Conservation (phyloP, 2,113 vertebrate species). For the Lutjanus erythropterus region DNA sequence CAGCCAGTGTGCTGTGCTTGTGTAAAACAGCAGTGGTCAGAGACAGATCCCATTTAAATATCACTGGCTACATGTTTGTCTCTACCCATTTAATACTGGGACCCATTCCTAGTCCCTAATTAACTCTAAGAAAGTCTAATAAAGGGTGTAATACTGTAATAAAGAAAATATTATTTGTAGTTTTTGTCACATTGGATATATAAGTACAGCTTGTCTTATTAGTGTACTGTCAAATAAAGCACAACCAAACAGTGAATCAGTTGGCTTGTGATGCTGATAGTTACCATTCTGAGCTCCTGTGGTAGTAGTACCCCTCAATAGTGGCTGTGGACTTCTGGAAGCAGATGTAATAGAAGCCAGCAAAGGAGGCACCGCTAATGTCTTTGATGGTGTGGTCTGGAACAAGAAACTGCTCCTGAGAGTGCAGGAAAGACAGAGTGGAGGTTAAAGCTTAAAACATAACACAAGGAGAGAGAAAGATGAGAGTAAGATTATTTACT, state of each 20-base stretch:
- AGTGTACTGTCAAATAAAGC: no score
- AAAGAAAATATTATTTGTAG: no score
- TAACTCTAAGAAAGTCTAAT: no score
- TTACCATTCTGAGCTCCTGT: conserved; percentile 98
- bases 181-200: no score
- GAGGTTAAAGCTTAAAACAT: not conserved
- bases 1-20: no score
- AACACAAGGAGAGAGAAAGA: not conserved
- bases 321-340: conserved; percentile 99
- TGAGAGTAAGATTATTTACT: conserved; percentile 16
- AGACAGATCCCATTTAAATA: no score
- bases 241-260: not conserved
- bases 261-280: not conserved
- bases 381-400: conserved; percentile 99
- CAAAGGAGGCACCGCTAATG: conserved; percentile 98
- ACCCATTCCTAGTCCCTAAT: no score
- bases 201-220: no score
- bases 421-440: not conserved
- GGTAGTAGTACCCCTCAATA: conserved; percentile 99
- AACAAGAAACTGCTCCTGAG: conserved; percentile 96
- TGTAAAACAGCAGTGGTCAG: no score
- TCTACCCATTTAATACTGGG: no score
- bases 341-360: conserved; percentile 99
- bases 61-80: no score
- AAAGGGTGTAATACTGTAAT: no score